phyloP scores from a whole-genome alignment of 2,797 vertebrate species.

The Dendrocincla fuliginosa region DNA sequence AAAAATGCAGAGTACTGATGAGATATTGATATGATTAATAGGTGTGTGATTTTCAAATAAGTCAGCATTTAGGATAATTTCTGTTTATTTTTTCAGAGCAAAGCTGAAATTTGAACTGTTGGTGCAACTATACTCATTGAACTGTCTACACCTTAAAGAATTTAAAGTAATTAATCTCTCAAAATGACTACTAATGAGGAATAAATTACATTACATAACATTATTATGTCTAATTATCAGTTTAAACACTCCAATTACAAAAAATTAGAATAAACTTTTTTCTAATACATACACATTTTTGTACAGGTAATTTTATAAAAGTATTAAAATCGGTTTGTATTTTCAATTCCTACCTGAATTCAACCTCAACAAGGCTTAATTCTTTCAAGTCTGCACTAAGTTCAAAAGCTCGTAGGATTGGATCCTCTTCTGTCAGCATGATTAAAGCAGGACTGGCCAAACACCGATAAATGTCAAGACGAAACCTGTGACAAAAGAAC shows the following conservation, averaged over 20 bases:
- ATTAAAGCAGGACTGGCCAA: slow-evolving; percentile 96
- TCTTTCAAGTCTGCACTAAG: slow-evolving; percentile 95
- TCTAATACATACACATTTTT: background rate
- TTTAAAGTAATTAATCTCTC: background rate
- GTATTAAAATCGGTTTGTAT: background rate
- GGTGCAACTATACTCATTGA: background rate
- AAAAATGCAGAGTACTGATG: background rate
- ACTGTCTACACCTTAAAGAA: background rate
- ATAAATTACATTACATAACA: background rate
- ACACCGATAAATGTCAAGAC: slow-evolving; percentile 97
- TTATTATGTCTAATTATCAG: background rate
- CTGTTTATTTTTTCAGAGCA: background rate
- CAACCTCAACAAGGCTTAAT: slow-evolving; percentile 97
- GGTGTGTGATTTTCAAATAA: background rate
- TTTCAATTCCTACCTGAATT: slow-evolving; percentile 88
- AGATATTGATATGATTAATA: background rate
- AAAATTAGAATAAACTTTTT: background rate
- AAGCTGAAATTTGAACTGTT: background rate
- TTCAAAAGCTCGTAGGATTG: slow-evolving; percentile 95
- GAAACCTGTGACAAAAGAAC: slow-evolving; percentile 82
- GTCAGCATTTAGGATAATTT: background rate
- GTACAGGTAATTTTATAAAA: background rate
- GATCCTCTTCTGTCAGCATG: slow-evolving; percentile 98
- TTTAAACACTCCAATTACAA: background rate
- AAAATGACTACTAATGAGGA: background rate